phyloP scores from a whole-genome alignment of 2,113 vertebrate species.

The Apodemus speciosus region DNA sequence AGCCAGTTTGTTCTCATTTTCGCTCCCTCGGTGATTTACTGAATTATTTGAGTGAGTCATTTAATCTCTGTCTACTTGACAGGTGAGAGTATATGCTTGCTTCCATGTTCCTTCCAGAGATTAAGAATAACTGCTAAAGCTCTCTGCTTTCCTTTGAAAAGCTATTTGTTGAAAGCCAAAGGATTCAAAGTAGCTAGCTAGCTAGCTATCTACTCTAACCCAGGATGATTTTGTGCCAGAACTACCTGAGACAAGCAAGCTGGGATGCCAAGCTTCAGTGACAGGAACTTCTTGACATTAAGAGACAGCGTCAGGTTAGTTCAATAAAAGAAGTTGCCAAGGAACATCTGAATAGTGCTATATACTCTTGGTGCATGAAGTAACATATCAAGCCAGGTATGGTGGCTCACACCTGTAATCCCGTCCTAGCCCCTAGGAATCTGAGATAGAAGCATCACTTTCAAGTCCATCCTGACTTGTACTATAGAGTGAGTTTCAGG shows the following conservation, averaged over 20 bases:
- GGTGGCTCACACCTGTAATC: not conserved
- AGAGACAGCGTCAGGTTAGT: slow-evolving; percentile 3
- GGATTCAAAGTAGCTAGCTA: slow-evolving; percentile 49
- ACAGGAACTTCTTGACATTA: slow-evolving; percentile 26
- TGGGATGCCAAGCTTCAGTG: not conserved
- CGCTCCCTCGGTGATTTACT: slow-evolving; percentile 25
- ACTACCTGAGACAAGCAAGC: slow-evolving; percentile 9
- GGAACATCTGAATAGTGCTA: slow-evolving; percentile 53
- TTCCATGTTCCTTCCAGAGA: slow-evolving; percentile 39
- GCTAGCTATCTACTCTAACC: slow-evolving; percentile 12
- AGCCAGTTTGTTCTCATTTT: not conserved
- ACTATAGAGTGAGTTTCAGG: not conserved
- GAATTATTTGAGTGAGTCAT: slow-evolving; percentile 36
- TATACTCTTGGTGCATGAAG: slow-evolving; percentile 21
- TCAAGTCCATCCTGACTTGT: not conserved
- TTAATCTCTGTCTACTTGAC: slow-evolving; percentile 58
- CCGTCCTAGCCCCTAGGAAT: not conserved
- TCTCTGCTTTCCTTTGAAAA: slow-evolving; percentile 31
- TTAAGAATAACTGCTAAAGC: slow-evolving; percentile 45
- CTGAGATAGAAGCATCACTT: not conserved
- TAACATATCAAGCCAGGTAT: not conserved
- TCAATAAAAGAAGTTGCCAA: slow-evolving; percentile 29
- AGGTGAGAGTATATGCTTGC: not conserved
- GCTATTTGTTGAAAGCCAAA: slow-evolving; percentile 7
- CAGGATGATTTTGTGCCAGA: slow-evolving; percentile 39